A percentile compares a stretch with the other conserved stretches of the same genome.
phyloP scores from a whole-genome alignment of 2,888 invertebrate genomes.

The Galeruca laticollis region DNA sequence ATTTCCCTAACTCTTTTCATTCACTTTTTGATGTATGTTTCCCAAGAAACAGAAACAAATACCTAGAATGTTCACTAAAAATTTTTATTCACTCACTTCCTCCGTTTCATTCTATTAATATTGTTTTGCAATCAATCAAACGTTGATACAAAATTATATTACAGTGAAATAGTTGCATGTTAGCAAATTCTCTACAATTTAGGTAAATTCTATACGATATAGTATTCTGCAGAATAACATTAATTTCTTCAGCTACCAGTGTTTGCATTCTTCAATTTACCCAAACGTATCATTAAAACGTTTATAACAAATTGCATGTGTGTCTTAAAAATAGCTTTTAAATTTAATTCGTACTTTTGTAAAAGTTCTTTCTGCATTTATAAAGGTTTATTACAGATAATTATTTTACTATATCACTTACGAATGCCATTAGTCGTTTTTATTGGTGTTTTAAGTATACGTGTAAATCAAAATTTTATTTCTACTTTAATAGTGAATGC shows the following conservation, averaged over 20 bases:
- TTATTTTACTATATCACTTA: background rate
- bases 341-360: slow-evolving; percentile 15
- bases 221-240: slow-evolving; percentile 27
- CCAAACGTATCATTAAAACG: slow-evolving; percentile 29
- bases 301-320: slow-evolving; percentile 20
- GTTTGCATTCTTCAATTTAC: slow-evolving; percentile 25
- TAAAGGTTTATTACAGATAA: background rate
- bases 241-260: slow-evolving; percentile 30
- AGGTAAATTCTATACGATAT: slow-evolving; percentile 2
- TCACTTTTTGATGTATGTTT: too few relatives aligned
- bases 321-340: slow-evolving; percentile 22
- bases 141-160: too few relatives aligned
- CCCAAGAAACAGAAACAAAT: too few relatives aligned
- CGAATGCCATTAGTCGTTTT: background rate
- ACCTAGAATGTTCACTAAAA: too few relatives aligned
- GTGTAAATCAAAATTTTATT: background rate
- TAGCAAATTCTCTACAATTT: slow-evolving; percentile 23
- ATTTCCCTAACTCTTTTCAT: too few relatives aligned
- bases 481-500: background rate
- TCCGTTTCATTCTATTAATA: too few relatives aligned
- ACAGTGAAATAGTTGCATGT: slow-evolving; percentile 12
- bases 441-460: background rate
- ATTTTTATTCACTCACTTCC: too few relatives aligned
- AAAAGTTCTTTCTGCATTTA: background rate
- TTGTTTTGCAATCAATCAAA: too few relatives aligned